Percentiles rank a stretch among this genome's conserved stretches.
phyloP scores from a whole-genome alignment of 1,140 invertebrate genomes.

The Archegozetes longisetosus region DNA sequence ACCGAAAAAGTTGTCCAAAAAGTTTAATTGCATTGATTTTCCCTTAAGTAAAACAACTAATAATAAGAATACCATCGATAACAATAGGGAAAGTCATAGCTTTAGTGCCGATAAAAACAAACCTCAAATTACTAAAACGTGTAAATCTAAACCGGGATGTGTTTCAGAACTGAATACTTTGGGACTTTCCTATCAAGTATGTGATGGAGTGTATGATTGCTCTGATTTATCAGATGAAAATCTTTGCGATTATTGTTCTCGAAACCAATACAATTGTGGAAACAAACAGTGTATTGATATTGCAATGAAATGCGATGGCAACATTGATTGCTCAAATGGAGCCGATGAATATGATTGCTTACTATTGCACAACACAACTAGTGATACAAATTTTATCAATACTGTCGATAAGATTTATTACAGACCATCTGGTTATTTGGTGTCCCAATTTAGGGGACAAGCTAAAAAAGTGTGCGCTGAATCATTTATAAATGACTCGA shows the following conservation, averaged over 20 bases:
- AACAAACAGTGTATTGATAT: constrained; percentile 1
- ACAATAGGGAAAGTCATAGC: constrained; percentile 10
- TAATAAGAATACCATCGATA: constrained; percentile 35
- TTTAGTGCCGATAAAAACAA: neutral
- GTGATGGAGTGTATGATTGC: constrained; percentile 71
- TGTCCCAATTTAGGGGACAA: neutral
- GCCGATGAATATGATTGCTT: neutral
- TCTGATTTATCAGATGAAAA: constrained; percentile 62
- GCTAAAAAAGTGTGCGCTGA: neutral
- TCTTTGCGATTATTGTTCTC: constrained; percentile 15
- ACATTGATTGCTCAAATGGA: neutral
- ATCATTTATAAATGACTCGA: neutral
- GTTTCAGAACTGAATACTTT: constrained; percentile 47
- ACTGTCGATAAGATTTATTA: no score
- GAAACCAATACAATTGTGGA: neutral
- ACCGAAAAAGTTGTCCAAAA: constrained; percentile 45
- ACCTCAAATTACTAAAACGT: neutral
- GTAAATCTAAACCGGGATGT: constrained; percentile 31
- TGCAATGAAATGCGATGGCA: neutral
- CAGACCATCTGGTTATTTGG: neutral
- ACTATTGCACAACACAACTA: neutral
- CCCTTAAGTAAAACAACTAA: constrained; percentile 55
- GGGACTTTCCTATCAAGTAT: constrained; percentile 55
- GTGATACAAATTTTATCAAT: neutral
- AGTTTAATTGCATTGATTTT: constrained; percentile 58